Evolutionary conservation across 2,113 vertebrate genomes (phyloP).

Genomic region (Tursiops truncatus): DNA sequence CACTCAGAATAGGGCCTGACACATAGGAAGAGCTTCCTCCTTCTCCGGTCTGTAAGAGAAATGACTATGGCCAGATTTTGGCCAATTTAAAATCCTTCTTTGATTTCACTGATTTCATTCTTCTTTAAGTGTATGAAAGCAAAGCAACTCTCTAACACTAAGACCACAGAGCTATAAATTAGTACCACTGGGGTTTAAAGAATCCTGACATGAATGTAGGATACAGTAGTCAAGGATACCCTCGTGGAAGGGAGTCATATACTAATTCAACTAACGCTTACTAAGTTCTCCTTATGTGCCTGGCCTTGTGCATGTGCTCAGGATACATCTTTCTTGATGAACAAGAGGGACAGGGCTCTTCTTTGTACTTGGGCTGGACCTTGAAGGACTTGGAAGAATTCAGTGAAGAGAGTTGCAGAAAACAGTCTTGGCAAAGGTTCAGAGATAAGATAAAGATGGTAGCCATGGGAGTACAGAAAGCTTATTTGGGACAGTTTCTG

Average conservation of each 20-base stretch:
- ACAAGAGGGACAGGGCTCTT: neutral
- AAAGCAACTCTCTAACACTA: neutral
- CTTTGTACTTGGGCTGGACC: neutral
- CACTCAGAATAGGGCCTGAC: neutral
- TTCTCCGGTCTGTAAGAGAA: neutral
- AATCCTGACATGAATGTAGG: neutral
- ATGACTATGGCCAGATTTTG: neutral
- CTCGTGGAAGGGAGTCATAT: neutral
- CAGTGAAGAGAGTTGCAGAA: neutral
- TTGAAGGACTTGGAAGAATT: slow-evolving; percentile 4
- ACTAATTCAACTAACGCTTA: neutral
- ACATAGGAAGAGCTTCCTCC: neutral
- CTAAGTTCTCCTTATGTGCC: neutral
- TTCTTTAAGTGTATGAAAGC: neutral
- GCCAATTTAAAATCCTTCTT: neutral
- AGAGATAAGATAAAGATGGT: neutral
- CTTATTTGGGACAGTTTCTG: neutral
- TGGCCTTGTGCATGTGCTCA: neutral
- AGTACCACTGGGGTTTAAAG: neutral
- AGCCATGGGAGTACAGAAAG: neutral
- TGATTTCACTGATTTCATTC: neutral
- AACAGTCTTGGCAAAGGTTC: neutral
- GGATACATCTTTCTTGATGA: neutral
- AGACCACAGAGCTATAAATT: neutral
- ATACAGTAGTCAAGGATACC: neutral